Conservation (phyloP, 2,888 invertebrate species). For the Hedya salicella region DNA sequence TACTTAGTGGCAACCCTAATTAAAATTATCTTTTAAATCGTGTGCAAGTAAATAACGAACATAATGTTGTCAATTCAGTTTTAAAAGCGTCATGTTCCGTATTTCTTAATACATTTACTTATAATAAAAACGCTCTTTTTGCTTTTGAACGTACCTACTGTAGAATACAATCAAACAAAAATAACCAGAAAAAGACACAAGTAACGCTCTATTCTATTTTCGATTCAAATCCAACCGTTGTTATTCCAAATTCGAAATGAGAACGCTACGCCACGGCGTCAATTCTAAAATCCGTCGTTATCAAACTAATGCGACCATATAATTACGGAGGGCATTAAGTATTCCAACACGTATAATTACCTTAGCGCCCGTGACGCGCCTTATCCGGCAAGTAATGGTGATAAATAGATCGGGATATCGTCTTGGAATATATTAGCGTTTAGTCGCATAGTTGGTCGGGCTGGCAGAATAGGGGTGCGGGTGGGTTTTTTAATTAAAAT, state of each 20-base stretch:
- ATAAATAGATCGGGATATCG: constrained; percentile 76
- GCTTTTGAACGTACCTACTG: too few relatives aligned
- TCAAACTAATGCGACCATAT: constrained; percentile 52
- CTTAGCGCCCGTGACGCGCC: constrained; percentile 70
- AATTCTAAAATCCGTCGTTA: constrained; percentile 44
- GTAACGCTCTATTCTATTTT: background rate
- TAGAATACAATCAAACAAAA: too few relatives aligned
- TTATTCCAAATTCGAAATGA: constrained; percentile 14
- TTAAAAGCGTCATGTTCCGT: too few relatives aligned
- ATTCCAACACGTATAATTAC: constrained; percentile 76
- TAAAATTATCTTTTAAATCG: too few relatives aligned
- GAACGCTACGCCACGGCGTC: constrained; percentile 6
- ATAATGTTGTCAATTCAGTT: too few relatives aligned
- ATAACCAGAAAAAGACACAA: too few relatives aligned
- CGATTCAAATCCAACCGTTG: background rate
- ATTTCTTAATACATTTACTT: too few relatives aligned
- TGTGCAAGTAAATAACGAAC: too few relatives aligned
- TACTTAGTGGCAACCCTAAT: too few relatives aligned
- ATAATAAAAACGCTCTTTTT: too few relatives aligned
- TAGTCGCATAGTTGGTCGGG: constrained; percentile 28
- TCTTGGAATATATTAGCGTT: constrained; percentile 67
- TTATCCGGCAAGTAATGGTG: constrained; percentile 78
- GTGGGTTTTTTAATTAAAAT: constrained; percentile 13
- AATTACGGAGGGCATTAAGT: constrained; percentile 66
- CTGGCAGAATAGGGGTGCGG: constrained; percentile 11